These are phyloP conservation scores for Pseudochirops cupreus DNA, from an alignment of 2,797 vertebrate genomes.

Conservation along the genomic window DNA sequence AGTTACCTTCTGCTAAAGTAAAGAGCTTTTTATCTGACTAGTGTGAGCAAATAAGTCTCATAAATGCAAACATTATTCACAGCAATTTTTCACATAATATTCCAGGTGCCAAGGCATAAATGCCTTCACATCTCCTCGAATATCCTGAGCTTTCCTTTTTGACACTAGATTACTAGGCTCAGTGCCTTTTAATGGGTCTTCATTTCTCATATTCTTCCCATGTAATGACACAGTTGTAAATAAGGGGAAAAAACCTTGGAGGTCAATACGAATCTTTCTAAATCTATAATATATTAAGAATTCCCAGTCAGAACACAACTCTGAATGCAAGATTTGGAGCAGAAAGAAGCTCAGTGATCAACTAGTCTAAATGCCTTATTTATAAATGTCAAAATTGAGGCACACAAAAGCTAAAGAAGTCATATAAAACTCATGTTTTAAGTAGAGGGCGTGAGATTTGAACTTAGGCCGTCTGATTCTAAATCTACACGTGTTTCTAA, in stretches of 20 bases:
- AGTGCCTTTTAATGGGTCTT: constrained; percentile 48
- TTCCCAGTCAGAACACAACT: constrained; percentile 20
- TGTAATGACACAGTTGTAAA: constrained; percentile 44
- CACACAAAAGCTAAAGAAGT: background rate
- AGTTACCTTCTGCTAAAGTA: constrained; percentile 59
- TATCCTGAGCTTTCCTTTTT: constrained; percentile 29
- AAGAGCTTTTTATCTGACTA: constrained; percentile 53
- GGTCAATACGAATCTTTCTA: constrained; percentile 45
- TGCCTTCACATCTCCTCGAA: background rate
- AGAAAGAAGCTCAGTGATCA: background rate
- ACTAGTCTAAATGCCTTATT: background rate
- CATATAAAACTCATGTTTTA: background rate
- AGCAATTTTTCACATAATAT: constrained; percentile 40
- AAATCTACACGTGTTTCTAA: background rate
- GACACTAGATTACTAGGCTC: constrained; percentile 28
- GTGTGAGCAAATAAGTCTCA: constrained; percentile 50
- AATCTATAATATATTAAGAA: constrained; percentile 43
- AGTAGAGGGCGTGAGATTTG: background rate
- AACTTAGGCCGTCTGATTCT: background rate
- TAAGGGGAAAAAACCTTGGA: constrained; percentile 28
- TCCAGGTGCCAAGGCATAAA: constrained; percentile 46
- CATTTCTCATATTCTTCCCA: constrained; percentile 43
- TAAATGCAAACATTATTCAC: constrained; percentile 49
- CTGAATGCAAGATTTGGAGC: constrained; percentile 27
- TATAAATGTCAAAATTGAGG: background rate